These are phyloP conservation scores for Pherbina coryleti DNA, from an alignment of 2,888 invertebrate species.

Conservation along the genomic window DNA sequence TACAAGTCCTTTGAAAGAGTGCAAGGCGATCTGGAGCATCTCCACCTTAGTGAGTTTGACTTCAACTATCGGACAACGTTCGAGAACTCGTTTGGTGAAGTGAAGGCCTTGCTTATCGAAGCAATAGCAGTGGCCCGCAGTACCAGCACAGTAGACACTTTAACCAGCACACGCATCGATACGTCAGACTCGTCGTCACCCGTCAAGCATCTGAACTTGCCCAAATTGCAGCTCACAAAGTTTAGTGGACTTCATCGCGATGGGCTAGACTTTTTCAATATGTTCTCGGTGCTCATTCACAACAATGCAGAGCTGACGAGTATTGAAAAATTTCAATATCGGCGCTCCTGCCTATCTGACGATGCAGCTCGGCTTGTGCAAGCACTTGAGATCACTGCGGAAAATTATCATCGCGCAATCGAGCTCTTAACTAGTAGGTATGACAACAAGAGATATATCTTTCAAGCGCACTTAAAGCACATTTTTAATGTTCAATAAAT, in stretches of 20 bases:
- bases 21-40: neutral
- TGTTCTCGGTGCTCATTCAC: slow-evolving; percentile 20
- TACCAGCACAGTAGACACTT: neutral
- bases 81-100: neutral
- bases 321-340: slow-evolving; percentile 30
- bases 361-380: slow-evolving; percentile 8
- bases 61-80: neutral
- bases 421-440: slow-evolving; percentile 14
- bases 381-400: slow-evolving; percentile 12
- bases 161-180: neutral
- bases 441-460: slow-evolving; percentile 34
- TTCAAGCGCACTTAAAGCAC: slow-evolving; percentile 36
- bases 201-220: neutral
- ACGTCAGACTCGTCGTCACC: neutral
- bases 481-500: too few relatives aligned
- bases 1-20: neutral
- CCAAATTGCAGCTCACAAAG: slow-evolving; percentile 20
- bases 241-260: slow-evolving; percentile 8
- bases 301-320: neutral
- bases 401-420: slow-evolving; percentile 28
- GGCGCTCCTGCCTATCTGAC: too few relatives aligned
- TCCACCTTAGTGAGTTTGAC: too few relatives aligned
- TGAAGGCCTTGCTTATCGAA: neutral
- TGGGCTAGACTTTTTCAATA: slow-evolving; percentile 24
- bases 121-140: neutral